Evolutionary conservation across 2,113 vertebrate genomes (phyloP), one percentile per base, ranked within the genome.

Genomic region (Elaphurus davidianus): DNA sequence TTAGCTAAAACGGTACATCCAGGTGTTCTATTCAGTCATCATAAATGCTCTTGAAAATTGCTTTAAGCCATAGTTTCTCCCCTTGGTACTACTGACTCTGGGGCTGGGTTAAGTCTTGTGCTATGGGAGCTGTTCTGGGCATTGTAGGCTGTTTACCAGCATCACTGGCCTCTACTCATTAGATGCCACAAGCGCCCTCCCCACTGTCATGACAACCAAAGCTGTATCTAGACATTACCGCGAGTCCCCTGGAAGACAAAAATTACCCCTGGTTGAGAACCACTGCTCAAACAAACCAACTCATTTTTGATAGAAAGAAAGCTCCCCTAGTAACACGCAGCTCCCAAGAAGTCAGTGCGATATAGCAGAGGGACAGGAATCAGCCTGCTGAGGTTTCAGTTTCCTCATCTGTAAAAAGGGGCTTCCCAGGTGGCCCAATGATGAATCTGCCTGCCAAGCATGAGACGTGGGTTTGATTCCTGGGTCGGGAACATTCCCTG

Each of bases 61-160:
- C 40, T 85, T 91, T 81, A 57, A 94, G 50, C n/a, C 16, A 45
- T 19, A 87, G 6, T 33, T 85, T 91, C 83, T 40, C 28, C n/a
- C 6, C 40, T 88, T 0, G 16, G 11, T 5, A 16, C 57, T 47
- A 62, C 25, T 13, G 45, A 76, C 11, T 57, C 55, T 47, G 30
- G 76, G 57, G 23, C 64, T 92, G 3, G 36, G 33, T 13, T 30
- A 55, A 30, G 17, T 12, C 33, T 23, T 28, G 23, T 86, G 15
- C 0, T 5, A 2, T 2, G 12, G 25, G 25, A 14, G 19, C 16
- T 36, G 3, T 25, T 28, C 2, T 57, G 36, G 19, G 21, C 7
- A 15, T 2, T 4, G 27, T 6, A 4, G 2, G 16, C 33, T 30
- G 2, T 40, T 67, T 16, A 45, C 13, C 21, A 84, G 17, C 16